Evolutionary conservation across 2,797 vertebrate species (phyloP).

Genomic region (Enteromius anoplus): DNA sequence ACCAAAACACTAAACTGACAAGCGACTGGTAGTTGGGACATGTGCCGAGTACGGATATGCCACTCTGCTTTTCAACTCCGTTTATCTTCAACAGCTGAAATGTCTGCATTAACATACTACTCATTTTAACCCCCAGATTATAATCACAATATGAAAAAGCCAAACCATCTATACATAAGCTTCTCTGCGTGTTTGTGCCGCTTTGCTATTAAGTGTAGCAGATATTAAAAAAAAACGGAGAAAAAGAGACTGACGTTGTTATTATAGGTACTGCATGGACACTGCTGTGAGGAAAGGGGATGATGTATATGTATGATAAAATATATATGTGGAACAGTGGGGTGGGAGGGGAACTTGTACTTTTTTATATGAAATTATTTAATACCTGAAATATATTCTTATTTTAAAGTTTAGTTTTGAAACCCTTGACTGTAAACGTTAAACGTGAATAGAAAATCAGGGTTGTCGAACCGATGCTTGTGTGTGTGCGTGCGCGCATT

Average conservation of each 20-base stretch:
- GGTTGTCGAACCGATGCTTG: conserved; percentile 56
- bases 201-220: conserved; percentile 72
- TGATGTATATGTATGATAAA: conserved; percentile 63
- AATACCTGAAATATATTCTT: conserved; percentile 81
- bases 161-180: conserved; percentile 71
- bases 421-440: conserved; percentile 62
- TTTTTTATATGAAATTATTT: conserved; percentile 85
- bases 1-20: conserved; percentile 97
- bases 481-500: conserved; percentile 45
- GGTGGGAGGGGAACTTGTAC: conserved; percentile 61
- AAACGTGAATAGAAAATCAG: conserved; percentile 59
- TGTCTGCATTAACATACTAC: conserved; percentile 56
- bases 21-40: conserved; percentile 84
- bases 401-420: conserved; percentile 68
- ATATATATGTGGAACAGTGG: conserved; percentile 62
- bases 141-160: conserved; percentile 68
- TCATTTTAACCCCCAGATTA: conserved; percentile 68
- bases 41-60: conserved; percentile 32
- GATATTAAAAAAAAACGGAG: conserved; percentile 63
- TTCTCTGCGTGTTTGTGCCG: conserved; percentile 76
- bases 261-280: conserved; percentile 78
- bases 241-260: conserved; percentile 65
- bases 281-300: conserved; percentile 54
- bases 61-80: conserved; percentile 41
- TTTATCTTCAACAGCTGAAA: conserved; percentile 42